Evolutionary conservation across 2,113 vertebrate species (phyloP).

Genomic region (Baryphthengus martii): DNA sequence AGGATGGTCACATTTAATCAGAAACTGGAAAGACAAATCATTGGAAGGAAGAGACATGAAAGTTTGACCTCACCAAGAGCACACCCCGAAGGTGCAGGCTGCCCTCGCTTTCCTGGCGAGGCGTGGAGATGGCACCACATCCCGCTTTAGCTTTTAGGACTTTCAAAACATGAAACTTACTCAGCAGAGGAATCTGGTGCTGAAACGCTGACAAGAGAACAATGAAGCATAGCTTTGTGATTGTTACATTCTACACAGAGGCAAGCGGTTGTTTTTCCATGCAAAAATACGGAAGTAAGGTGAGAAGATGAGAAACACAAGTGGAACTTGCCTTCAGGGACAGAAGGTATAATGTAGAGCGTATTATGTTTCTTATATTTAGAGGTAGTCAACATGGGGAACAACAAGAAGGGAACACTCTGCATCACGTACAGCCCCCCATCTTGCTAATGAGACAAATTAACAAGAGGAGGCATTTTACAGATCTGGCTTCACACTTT

Average conservation of each 20-base stretch:
- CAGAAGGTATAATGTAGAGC: not conserved
- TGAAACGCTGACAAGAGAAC: not conserved
- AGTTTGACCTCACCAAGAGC: not conserved
- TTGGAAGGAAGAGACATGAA: not conserved
- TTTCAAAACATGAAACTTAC: not conserved
- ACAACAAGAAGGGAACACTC: not conserved
- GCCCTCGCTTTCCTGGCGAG: fast-evolving
- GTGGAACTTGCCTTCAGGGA: not conserved
- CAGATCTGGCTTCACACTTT: not conserved
- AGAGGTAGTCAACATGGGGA: not conserved
- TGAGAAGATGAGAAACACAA: not conserved
- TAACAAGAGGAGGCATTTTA: not conserved
- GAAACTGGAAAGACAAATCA: not conserved
- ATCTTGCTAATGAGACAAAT: conserved; percentile 11
- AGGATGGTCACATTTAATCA: not conserved
- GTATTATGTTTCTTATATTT: not conserved
- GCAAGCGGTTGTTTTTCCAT: not conserved
- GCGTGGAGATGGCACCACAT: not conserved
- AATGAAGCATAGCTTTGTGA: not conserved
- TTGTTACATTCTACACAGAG: not conserved
- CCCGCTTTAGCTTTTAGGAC: not conserved
- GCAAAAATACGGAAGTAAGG: not conserved
- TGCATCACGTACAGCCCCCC: not conserved
- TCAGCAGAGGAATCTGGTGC: not conserved
- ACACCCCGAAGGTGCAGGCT: not conserved